Percentiles rank a stretch among this genome's conserved stretches.
Conservation (phyloP, 2,113 vertebrate genomes). For the Tachysurus vachellii region DNA sequence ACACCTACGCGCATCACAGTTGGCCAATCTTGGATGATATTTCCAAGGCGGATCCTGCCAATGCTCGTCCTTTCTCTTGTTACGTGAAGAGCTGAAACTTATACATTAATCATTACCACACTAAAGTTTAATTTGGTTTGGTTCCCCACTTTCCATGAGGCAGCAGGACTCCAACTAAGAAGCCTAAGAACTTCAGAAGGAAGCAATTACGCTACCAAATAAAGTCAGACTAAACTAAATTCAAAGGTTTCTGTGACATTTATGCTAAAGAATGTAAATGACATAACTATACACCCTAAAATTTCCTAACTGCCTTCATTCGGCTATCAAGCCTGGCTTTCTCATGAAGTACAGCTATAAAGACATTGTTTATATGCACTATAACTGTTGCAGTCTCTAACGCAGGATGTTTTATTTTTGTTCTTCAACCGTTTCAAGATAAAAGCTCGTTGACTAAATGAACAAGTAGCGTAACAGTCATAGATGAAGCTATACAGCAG, state of each 20-base stretch:
- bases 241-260: slow-evolving; percentile 29
- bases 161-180: not conserved
- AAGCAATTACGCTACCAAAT: slow-evolving; percentile 34
- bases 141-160: slow-evolving; percentile 36
- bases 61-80: slow-evolving; percentile 54
- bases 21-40: slow-evolving; percentile 47
- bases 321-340: not conserved
- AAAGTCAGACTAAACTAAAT: slow-evolving; percentile 19
- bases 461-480: not conserved
- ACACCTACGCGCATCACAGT: slow-evolving; percentile 46
- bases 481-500: not conserved
- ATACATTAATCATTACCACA: slow-evolving; percentile 59
- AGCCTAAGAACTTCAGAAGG: slow-evolving; percentile 13
- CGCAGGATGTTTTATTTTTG: slow-evolving; percentile 10
- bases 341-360: not conserved
- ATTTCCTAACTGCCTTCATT: not conserved
- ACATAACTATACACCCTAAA: slow-evolving; percentile 12
- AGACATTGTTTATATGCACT: not conserved
- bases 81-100: slow-evolving; percentile 53
- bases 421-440: not conserved
- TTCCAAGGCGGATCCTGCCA: slow-evolving; percentile 44
- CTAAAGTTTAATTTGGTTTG: slow-evolving; percentile 55
- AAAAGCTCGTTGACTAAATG: not conserved
- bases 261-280: slow-evolving; percentile 9
- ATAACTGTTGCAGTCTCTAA: not conserved